Evolutionary conservation across 2,113 vertebrate species (phyloP).

Genomic region (Bujurquina vittata): DNA sequence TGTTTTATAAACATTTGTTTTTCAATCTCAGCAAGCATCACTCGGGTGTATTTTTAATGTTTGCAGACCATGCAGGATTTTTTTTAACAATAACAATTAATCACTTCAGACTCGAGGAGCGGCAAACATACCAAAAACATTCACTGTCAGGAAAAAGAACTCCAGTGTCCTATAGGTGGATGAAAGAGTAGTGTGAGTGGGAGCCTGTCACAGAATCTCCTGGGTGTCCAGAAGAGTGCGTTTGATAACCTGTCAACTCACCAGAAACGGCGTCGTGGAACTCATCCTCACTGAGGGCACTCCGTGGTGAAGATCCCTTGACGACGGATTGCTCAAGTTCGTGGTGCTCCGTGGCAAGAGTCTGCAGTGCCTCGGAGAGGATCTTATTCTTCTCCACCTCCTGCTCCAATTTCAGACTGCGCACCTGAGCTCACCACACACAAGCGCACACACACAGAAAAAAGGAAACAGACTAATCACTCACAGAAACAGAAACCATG

Average conservation of each 20-base stretch:
- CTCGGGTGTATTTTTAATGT: background rate
- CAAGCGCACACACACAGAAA: slow-evolving; percentile 34
- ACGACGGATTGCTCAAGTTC: slow-evolving; percentile 94
- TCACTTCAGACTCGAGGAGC: slow-evolving; percentile 8
- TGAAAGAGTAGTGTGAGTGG: slow-evolving; percentile 37
- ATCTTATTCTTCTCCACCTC: slow-evolving; percentile 97
- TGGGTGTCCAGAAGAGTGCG: background rate
- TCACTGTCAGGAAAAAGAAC: slow-evolving; percentile 42
- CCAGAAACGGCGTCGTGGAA: slow-evolving; percentile 97
- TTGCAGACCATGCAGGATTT: background rate
- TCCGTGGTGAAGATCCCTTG: slow-evolving; percentile 87
- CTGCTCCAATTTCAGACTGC: slow-evolving; percentile 93
- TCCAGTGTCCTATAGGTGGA: slow-evolving; percentile 56
- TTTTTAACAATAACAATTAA: slow-evolving; percentile 20
- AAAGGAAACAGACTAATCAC: slow-evolving; percentile 22
- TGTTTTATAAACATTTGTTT: background rate
- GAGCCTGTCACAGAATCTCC: slow-evolving; percentile 41
- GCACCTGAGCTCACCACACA: slow-evolving; percentile 83
- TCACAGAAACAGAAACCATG: slow-evolving; percentile 16
- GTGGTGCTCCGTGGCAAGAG: slow-evolving; percentile 94
- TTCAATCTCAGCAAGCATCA: background rate
- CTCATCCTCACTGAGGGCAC: slow-evolving; percentile 91
- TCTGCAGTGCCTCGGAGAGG: slow-evolving; percentile 95
- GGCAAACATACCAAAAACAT: slow-evolving; percentile 45
- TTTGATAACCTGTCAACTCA: slow-evolving; percentile 72